Percentiles rank a stretch among this genome's conserved stretches.
phyloP scores from a whole-genome alignment of 2,888 invertebrate species.

The Neoitamus cyanurus region DNA sequence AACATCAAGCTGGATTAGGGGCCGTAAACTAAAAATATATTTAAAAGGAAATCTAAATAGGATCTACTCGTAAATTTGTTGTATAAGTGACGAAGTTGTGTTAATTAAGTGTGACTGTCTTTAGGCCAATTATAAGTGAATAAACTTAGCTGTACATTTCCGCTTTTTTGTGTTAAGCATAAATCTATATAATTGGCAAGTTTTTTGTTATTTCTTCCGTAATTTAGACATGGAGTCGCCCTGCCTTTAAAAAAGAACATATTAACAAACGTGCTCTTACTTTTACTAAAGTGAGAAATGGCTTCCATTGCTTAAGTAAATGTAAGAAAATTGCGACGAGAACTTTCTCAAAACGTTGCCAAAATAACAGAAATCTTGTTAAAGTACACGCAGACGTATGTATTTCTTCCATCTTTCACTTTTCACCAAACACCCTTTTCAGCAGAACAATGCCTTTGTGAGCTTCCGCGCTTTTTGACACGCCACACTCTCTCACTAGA shows the following conservation, averaged over 20 bases:
- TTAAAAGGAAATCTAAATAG: constrained; percentile 36
- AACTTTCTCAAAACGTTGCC: background rate
- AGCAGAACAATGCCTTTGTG: constrained; percentile 11
- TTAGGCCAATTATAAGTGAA: constrained; percentile 36
- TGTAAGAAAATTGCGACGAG: background rate
- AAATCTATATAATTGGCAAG: constrained; percentile 15
- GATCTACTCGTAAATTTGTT: background rate
- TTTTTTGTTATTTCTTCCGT: constrained; percentile 30
- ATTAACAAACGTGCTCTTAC: background rate
- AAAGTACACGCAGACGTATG: background rate
- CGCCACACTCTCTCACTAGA: background rate
- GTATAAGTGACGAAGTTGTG: background rate
- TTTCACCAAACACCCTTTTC: background rate
- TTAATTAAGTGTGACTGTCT: constrained; percentile 48
- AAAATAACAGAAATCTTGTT: constrained; percentile 47
- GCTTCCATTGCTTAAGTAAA: background rate
- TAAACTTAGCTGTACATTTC: constrained; percentile 45
- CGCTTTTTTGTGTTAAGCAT: constrained; percentile 39
- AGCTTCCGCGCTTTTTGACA: constrained; percentile 32
- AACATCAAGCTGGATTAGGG: constrained; percentile 52
- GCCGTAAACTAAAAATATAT: constrained; percentile 47
- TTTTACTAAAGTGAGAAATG: background rate
- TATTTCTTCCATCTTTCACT: background rate
- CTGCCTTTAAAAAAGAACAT: constrained; percentile 45
- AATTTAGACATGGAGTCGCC: background rate